A percentile compares a stretch with the other conserved stretches of the same genome.
Evolutionary conservation across 2,113 vertebrate species (phyloP).

Genomic region (Dolichotis patagonum): DNA sequence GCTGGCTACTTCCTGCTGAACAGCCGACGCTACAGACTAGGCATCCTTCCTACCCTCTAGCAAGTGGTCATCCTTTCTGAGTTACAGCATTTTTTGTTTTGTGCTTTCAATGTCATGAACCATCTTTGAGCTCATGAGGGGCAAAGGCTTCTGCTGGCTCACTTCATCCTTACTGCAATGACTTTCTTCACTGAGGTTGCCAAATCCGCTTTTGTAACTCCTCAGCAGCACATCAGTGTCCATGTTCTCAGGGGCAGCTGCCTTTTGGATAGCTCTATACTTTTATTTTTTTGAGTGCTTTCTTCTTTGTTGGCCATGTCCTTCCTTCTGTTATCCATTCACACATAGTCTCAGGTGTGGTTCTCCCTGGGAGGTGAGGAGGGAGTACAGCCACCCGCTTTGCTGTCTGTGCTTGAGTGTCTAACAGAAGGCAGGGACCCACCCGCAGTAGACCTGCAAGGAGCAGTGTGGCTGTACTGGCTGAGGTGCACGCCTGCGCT

Average conservation of each 20-base stretch:
- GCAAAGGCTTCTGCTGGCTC: background rate
- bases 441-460: background rate
- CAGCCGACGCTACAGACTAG: accelerated
- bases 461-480: background rate
- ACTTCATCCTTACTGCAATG: background rate
- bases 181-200: background rate
- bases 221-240: background rate
- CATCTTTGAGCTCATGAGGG: background rate
- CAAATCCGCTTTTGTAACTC: background rate
- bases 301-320: background rate
- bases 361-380: background rate
- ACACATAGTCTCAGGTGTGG: background rate
- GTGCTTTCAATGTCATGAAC: background rate
- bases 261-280: background rate
- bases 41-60: background rate
- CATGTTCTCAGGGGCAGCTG: background rate
- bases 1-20: background rate
- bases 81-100: background rate
- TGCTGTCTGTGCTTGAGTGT: background rate
- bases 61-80: background rate
- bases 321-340: background rate
- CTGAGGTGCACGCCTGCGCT: accelerated
- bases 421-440: background rate
- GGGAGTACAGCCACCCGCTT: background rate
- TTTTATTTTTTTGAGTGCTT: background rate